Evolutionary conservation across 2,797 vertebrate genomes (phyloP), one percentile per base, ranked within the genome.

Genomic region (Lagorchestes hirsutus): DNA sequence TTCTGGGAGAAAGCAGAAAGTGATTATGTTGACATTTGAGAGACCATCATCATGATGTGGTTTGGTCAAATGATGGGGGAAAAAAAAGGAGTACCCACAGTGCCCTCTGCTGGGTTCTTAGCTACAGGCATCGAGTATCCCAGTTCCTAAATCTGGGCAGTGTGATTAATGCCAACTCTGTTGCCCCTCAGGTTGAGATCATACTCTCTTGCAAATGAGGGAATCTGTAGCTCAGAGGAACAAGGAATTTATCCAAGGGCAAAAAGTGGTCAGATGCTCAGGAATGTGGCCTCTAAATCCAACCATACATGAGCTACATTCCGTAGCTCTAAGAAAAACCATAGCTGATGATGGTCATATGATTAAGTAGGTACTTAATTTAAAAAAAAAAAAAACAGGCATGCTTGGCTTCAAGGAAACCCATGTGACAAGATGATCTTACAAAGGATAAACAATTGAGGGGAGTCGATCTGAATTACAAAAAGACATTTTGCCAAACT

Each of bases 391-490:
- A 52, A 52, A 52, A 52, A 52, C 8, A 52, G 95, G 74, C 57
- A 90, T 9, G n/a, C 62, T 90, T 62, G 9, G 28, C 62, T 95
- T 92, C 22, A 55, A 58, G 55, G 95, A 94, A 96, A 92, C 29
- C n/a, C 9, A 92, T 67, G 94, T 90, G 93, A 59, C 56, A 55
- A 58, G 22, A 54, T 96, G 94, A 92, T 94, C 93, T 87, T 91
- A 59, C 93, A 87, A 96, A 92, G 95, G 58, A 91, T 95, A 95
- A 97, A 96, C 18, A 97, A 94, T 90, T 22, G 92, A 91, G 31
- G 92, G 90, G 59, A 92, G 67, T 95, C 97, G 22, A 97, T 98
- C 97, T 96, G 92, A 57, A 94, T 93, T 97, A 97, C 96, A 97
- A 97, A 97, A 52, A 87, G 57, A 82, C 54, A 96, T 82, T 54